A percentile compares a stretch with the other conserved stretches of the same genome.
Conservation (phyloP, 2,888 invertebrate genomes). For the Drosophila lutescens region DNA sequence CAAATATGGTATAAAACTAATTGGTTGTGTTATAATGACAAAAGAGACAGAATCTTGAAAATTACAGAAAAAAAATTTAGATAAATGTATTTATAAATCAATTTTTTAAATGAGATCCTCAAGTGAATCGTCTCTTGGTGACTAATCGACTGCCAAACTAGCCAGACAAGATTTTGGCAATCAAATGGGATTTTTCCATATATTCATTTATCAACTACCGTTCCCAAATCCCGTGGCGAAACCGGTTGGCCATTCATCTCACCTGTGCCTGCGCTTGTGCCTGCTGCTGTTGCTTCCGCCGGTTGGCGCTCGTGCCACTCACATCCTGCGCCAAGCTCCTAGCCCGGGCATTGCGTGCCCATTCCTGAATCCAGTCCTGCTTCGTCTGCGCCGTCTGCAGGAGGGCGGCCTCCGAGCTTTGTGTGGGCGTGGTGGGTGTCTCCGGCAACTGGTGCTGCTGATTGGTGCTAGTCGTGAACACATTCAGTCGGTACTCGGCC, state of each 20-base stretch:
- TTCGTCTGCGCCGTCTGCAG: conserved; percentile 83
- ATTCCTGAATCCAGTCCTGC: conserved; percentile 87
- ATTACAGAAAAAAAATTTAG: too few species aligned
- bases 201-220: conserved; percentile 1
- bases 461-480: conserved; percentile 79
- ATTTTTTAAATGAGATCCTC: background rate
- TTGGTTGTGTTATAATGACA: too few species aligned
- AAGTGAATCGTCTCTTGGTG: background rate
- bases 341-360: conserved; percentile 87
- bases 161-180: conserved; percentile 2
- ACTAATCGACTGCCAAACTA: conserved; percentile 2
- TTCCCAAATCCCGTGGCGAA: background rate
- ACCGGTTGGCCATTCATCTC: conserved; percentile 22
- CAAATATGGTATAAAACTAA: too few species aligned
- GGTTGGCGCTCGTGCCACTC: conserved; percentile 51
- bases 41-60: too few species aligned
- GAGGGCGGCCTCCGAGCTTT: conserved; percentile 75
- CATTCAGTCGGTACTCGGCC: conserved; percentile 83
- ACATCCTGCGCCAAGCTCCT: conserved; percentile 82
- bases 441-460: conserved; percentile 71
- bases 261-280: conserved; percentile 64
- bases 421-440: conserved; percentile 74
- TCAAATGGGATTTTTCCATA: conserved; percentile 14
- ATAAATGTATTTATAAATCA: too few species aligned
- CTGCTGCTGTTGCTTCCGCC: conserved; percentile 64